Percentiles rank a stretch among this genome's conserved stretches.
Evolutionary conservation across 2,113 vertebrate species (phyloP).

Genomic region (Crotalus tigris): DNA sequence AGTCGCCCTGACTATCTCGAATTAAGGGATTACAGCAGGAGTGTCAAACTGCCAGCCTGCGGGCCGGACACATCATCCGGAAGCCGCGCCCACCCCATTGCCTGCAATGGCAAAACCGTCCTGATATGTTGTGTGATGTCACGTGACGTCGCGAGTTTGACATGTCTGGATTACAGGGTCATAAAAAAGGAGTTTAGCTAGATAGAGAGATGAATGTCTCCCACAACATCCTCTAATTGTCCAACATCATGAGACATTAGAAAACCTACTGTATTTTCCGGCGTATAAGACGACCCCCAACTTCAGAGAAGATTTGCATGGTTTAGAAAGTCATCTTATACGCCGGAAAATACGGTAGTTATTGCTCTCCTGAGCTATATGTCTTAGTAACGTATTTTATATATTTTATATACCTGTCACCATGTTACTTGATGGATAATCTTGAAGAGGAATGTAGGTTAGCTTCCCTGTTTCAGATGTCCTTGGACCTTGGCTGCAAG

Average conservation of each 20-base stretch:
- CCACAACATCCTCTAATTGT: neutral
- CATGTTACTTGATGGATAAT: conserved; percentile 72
- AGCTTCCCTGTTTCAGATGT: conserved; percentile 46
- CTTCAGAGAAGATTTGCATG: too few relatives aligned
- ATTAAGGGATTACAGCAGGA: neutral
- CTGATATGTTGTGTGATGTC: too few relatives aligned
- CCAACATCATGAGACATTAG: neutral
- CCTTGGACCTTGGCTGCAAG: conserved; percentile 33
- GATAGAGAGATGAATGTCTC: neutral
- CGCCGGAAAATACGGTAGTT: too few relatives aligned
- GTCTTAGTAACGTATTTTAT: neutral
- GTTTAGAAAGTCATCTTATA: too few relatives aligned
- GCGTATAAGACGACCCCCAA: too few relatives aligned
- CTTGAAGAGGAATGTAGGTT: conserved; percentile 59
- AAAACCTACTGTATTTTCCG: neutral
- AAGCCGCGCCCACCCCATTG: too few relatives aligned
- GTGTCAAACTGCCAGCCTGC: too few relatives aligned
- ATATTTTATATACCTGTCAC: conserved; percentile 59
- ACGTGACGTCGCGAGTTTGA: too few relatives aligned
- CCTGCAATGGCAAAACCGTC: too few relatives aligned
- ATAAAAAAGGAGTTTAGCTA: neutral
- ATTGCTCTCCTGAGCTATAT: neutral
- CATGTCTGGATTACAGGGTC: neutral
- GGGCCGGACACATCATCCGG: too few relatives aligned
- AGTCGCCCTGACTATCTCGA: neutral